Base-by-base conservation (phyloP, 2,797 vertebrate species). In the Sciaenops ocellatus region DNA sequence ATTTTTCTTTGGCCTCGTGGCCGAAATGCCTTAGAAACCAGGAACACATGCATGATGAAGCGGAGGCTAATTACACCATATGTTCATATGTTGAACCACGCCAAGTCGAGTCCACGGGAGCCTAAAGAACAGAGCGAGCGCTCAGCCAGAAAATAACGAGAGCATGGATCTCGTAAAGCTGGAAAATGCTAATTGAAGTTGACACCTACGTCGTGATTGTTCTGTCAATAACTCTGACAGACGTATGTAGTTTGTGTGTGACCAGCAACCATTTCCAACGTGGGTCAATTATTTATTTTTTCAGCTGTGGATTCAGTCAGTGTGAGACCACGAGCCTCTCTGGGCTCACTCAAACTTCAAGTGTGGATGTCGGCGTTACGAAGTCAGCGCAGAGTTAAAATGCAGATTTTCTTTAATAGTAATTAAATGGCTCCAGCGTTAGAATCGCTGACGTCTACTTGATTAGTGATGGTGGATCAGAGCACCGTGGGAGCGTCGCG, bases 21-120 rank as follows among this genome's bases (percentile, higher is more conserved):
- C 62, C 60, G 51, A 79, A 70, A 84, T 79, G 74, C 75, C 76
- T 78, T 41, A 63, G 67, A 82, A 89, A 87, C 64, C 68, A 57
- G 51, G 73, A 83, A 74, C 78, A 87, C 54, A 54, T 86, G 88
- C 66, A 12, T 7, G 2, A 77, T 44, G 68, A 70, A 56, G 55
- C 17, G 20, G 26, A 61, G 41, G 50, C 69, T 85, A 78, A 85
- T 79, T 82, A 65, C 62, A 47, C 69, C 85, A 83, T 38, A 66
- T 84, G 84, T 18, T 42, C 34, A 9, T 38, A 38, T 44, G 18
- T 28, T 11, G 17, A 47, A 48, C 18, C 3, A 3, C 17, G 68
- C 75, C 61, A 50, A 65, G 46, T 3, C 0, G 7, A 66, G 46
- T 50, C 42, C 3, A 54, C 16, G 42, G 20, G 62, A 67, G 48